A percentile compares a stretch with the other conserved stretches of the same genome.
Evolutionary conservation across 2,113 vertebrate species (phyloP).

Genomic region (Cercopithecus mona): DNA sequence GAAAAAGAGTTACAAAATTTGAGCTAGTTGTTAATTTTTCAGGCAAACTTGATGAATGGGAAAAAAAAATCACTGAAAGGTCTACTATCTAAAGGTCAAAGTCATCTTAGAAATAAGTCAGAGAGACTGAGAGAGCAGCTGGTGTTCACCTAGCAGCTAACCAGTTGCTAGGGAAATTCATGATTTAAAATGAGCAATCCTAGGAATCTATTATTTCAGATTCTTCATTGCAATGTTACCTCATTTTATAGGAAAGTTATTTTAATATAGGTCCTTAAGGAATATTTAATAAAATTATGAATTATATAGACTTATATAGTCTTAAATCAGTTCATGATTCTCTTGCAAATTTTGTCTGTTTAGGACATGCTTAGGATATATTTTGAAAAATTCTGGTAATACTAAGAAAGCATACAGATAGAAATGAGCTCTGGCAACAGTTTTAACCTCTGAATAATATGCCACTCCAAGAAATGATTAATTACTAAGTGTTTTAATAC

Average conservation of each 20-base stretch:
- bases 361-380: slow-evolving; percentile 7
- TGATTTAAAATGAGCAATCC: slow-evolving; percentile 41
- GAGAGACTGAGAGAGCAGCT: slow-evolving; percentile 31
- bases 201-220: background rate
- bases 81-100: slow-evolving; percentile 62
- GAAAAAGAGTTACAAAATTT: background rate
- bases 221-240: slow-evolving; percentile 44
- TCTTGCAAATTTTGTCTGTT: slow-evolving; percentile 26
- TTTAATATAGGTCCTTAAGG: background rate
- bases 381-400: slow-evolving; percentile 51
- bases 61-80: background rate
- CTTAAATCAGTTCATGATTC: slow-evolving; percentile 20
- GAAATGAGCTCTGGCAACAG: slow-evolving; percentile 53
- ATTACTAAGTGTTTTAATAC: slow-evolving; percentile 62
- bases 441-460: slow-evolving; percentile 63
- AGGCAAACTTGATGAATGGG: background rate
- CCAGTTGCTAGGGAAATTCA: slow-evolving; percentile 46
- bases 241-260: background rate
- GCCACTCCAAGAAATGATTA: slow-evolving; percentile 65
- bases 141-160: slow-evolving; percentile 15
- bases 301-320: slow-evolving; percentile 5
- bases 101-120: slow-evolving; percentile 35
- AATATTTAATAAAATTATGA: slow-evolving; percentile 9
- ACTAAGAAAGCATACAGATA: slow-evolving; percentile 58
- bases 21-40: background rate